Evolutionary conservation across 2,888 invertebrate genomes (phyloP), one percentile per base, ranked within the genome.

Genomic region (Nudaria mundana): DNA sequence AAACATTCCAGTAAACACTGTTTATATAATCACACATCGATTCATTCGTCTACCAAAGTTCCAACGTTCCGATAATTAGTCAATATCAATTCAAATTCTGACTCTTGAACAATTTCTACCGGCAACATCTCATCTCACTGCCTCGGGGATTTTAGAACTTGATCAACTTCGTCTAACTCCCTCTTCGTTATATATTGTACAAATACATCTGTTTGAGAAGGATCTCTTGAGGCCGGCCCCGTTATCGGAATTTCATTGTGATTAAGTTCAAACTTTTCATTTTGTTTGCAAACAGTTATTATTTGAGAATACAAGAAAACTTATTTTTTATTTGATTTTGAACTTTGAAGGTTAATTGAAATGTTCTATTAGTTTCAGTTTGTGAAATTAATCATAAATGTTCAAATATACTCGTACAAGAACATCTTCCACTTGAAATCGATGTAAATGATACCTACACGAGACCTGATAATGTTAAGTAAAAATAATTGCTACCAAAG

Each of bases 161-260:
- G 53, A 53, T 52, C 33, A 30, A 28, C 40, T 36, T 41, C 52
- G 58, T 56, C 63, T 59, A 64, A 59, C 59, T 60, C 58, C 25
- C 51, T 58, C 56, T 68, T 62, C 57, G 63, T 63, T 65, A 64
- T 62, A 53, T 56, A 52, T 54, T 58, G 54, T 52, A 52, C 61
- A 66, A 66, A 66, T 55, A 66, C 58, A 50, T 44, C 51, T 61
- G 59, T 64, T 66, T 61, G 65, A 44, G 34, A 40, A 49, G 47
- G 52, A 48, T 46, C 59, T 45, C 42, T 28, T 10, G 47, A 49
- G 55, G 41, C n/a, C 24, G 13, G 34, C 44, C 44, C 52, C 30
- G 61, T 46, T 60, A 58, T 56, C 39, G 51, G 48, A 45, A 52
- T 43, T 54, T 49, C 54, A 50, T 56, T 63, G 52, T 56, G 52